Evolutionary conservation across 2,113 vertebrate species (phyloP).

Genomic region (Eptesicus fuscus): DNA sequence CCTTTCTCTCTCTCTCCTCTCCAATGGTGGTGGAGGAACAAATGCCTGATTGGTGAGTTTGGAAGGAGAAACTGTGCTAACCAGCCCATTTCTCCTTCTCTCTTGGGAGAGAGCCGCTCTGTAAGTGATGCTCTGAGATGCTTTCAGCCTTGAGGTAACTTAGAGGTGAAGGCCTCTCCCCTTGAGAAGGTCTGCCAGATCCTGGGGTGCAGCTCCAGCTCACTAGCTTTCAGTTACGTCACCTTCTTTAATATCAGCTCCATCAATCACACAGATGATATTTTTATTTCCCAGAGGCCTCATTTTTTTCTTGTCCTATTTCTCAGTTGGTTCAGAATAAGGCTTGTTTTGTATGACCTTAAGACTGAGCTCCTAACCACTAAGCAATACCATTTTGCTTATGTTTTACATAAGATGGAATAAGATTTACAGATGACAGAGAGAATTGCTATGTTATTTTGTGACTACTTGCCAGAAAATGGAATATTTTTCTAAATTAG

Average conservation of each 20-base stretch:
- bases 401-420: neutral
- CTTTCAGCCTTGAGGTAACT: neutral
- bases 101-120: neutral
- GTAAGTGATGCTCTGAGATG: neutral
- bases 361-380: neutral
- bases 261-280: neutral
- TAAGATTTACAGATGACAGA: neutral
- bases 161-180: neutral
- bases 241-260: neutral
- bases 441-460: neutral
- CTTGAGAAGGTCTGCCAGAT: neutral
- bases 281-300: neutral
- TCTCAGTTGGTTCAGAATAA: neutral
- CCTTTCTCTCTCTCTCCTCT: neutral
- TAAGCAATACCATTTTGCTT: neutral
- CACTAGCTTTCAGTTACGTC: neutral
- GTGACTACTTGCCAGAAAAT: neutral
- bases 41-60: neutral
- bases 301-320: neutral
- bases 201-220: neutral
- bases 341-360: neutral
- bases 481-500: conserved; percentile 22
- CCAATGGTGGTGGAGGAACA: neutral
- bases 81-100: neutral
- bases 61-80: neutral